Base-by-base conservation (phyloP, 2,888 invertebrate genomes). In the Myopa testacea region DNA sequence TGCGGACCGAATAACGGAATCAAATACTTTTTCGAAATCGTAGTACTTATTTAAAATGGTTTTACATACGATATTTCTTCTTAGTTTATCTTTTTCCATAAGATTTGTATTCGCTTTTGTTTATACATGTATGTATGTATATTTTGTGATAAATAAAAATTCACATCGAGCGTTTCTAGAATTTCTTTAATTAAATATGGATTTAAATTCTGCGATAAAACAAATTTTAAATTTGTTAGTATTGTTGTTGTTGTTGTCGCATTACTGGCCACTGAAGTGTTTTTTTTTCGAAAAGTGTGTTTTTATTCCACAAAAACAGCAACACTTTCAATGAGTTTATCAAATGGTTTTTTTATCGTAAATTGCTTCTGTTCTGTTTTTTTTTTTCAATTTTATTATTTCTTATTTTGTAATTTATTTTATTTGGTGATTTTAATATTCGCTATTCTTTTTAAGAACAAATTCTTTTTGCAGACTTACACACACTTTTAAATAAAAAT, bases 111-210 rank as follows among this genome's bases (percentile, higher is more conserved):
- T 60, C 19, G 19, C 34, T n/a, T 40, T 60, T 1, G 34, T 65
- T 55, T 55, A 55, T 26, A 26, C 26, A 26, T 26, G 19, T 3
- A 34, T 65, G 6, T 16, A 26, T 26, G 19, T 3, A 34, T 65
- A 1, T 16, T 65, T 38, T 65, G 65, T 38, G 65, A 65, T 65
- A 65, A 65, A 65, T 26, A 62, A 26, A 62, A 65, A 65, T 14
- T 37, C 34, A 14, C 34, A 14, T 62, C 34, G 4, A 10, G 34
- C 37, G 65, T 37, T 38, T 65, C 38, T 34, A 12, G 10, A 37
- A 65, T 38, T 34, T 7, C 34, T 26, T 26, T 62, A 19, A 26
- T 65, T 63, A 26, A 10, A 4, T 34, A 63, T 16, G 16, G 16
- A 58, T 14, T 16, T 65, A 1, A 65, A 14, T 65, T 65, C 12